A percentile compares a stretch with the other conserved stretches of the same genome.
Conservation (phyloP, 1,140 invertebrate genomes). For the Lasioglossum albipes region DNA sequence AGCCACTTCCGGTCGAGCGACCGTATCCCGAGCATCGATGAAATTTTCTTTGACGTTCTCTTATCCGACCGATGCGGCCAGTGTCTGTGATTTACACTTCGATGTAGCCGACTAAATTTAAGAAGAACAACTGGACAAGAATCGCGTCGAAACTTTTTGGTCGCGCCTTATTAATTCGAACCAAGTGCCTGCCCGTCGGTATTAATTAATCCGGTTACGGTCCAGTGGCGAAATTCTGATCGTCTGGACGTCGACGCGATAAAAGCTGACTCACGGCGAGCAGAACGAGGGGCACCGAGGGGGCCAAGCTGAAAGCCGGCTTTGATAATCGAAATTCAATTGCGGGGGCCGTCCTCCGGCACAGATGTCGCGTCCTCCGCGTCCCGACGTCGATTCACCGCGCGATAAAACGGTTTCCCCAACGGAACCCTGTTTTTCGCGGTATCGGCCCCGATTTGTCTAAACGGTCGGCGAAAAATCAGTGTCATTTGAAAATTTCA, state of each 20-base stretch:
- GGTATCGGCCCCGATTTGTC: not conserved
- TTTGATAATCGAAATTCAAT: slow-evolving; percentile 47
- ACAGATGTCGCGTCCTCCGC: not conserved
- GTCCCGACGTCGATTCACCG: too few relatives aligned
- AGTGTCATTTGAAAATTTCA: too few relatives aligned
- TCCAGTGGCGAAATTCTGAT: slow-evolving; percentile 22
- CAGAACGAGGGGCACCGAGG: too few relatives aligned
- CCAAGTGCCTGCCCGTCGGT: slow-evolving; percentile 24
- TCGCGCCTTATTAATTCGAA: not conserved
- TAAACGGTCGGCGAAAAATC: too few relatives aligned
- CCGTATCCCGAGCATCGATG: slow-evolving; percentile 47
- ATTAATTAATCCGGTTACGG: slow-evolving; percentile 49
- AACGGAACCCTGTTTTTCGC: not conserved
- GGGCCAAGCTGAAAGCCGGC: slow-evolving; percentile 11
- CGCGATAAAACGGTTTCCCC: not conserved
- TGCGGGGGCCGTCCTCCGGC: not conserved
- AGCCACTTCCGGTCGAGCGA: slow-evolving; percentile 61
- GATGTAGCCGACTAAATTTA: too few relatives aligned
- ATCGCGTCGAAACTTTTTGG: too few relatives aligned
- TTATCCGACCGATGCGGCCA: not conserved
- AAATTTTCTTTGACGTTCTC: slow-evolving; percentile 46
- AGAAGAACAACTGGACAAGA: too few relatives aligned
- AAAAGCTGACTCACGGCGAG: slow-evolving; percentile 33
- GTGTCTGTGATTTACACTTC: too few relatives aligned
- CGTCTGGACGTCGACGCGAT: slow-evolving; percentile 38